A percentile compares a stretch with the other conserved stretches of the same genome.
These are phyloP conservation scores for Blastobasis lacticolella DNA, from an alignment of 2,888 invertebrate species.

Conservation along the genomic window DNA sequence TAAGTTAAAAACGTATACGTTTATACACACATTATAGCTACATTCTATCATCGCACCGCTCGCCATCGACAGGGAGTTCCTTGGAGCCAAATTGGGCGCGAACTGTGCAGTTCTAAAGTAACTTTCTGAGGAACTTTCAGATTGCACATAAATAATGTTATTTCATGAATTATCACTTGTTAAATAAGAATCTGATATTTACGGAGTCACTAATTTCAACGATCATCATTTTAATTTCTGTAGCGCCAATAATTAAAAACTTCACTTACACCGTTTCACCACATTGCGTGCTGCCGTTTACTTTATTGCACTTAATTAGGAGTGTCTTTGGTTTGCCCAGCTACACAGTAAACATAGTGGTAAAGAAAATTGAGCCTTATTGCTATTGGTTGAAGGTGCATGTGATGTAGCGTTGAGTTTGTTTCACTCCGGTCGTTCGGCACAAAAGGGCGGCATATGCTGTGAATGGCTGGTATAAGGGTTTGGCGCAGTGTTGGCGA, in stretches of 20 bases:
- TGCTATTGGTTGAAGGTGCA: not conserved
- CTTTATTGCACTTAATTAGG: slow-evolving; percentile 41
- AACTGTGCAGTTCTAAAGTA: too few relatives aligned
- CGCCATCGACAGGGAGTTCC: too few relatives aligned
- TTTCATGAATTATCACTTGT: not conserved
- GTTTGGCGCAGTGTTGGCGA: not conserved
- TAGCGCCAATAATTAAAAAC: too few relatives aligned
- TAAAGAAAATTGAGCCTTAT: not conserved
- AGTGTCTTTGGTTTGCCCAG: slow-evolving; percentile 10
- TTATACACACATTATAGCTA: too few relatives aligned
- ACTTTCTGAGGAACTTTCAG: too few relatives aligned
- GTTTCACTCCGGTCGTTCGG: slow-evolving; percentile 22
- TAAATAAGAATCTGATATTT: too few relatives aligned
- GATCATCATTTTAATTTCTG: too few relatives aligned
- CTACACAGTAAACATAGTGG: not conserved
- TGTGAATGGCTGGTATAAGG: slow-evolving; percentile 27
- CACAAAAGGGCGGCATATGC: slow-evolving; percentile 34
- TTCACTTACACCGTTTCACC: slow-evolving; percentile 1
- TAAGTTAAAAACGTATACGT: too few relatives aligned
- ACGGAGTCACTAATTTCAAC: too few relatives aligned
- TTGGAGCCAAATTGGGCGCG: too few relatives aligned
- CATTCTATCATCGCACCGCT: too few relatives aligned
- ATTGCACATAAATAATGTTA: not conserved
- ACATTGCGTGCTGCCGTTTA: slow-evolving; percentile 20
- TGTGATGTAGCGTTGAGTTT: not conserved